Conservation (phyloP, 2,113 vertebrate species). For the Oostethus manadensis region DNA sequence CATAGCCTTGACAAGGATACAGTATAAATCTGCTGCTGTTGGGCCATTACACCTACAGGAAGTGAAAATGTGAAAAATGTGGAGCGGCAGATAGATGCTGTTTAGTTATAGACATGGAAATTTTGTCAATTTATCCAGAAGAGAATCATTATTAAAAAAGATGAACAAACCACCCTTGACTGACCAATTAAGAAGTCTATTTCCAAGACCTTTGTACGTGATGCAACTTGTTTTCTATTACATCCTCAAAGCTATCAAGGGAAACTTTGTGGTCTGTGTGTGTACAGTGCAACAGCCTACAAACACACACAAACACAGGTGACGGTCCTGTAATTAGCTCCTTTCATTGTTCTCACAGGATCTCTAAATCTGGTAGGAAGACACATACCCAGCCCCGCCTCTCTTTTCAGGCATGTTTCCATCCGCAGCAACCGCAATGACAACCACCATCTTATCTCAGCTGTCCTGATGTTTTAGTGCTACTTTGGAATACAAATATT, state of each 20-base stretch:
- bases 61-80: neutral
- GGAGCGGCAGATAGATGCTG: too few relatives aligned
- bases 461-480: neutral
- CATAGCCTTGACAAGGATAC: too few relatives aligned
- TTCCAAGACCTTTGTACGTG: too few relatives aligned
- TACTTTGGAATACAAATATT: neutral
- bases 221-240: neutral
- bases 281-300: neutral
- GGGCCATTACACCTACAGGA: neutral
- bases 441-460: constrained; percentile 10
- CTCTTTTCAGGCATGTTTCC: constrained; percentile 5
- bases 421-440: constrained; percentile 15
- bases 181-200: too few relatives aligned
- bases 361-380: constrained; percentile 57
- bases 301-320: constrained; percentile 30
- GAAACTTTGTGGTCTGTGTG: neutral
- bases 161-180: too few relatives aligned
- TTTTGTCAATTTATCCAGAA: too few relatives aligned
- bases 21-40: neutral
- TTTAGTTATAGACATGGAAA: too few relatives aligned
- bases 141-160: too few relatives aligned
- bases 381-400: constrained; percentile 42
- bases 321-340: constrained; percentile 57
- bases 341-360: constrained; percentile 61
- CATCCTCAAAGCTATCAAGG: constrained; percentile 1